Evolutionary conservation across 2,797 vertebrate species (phyloP).

Genomic region (Esox masquinongy): DNA sequence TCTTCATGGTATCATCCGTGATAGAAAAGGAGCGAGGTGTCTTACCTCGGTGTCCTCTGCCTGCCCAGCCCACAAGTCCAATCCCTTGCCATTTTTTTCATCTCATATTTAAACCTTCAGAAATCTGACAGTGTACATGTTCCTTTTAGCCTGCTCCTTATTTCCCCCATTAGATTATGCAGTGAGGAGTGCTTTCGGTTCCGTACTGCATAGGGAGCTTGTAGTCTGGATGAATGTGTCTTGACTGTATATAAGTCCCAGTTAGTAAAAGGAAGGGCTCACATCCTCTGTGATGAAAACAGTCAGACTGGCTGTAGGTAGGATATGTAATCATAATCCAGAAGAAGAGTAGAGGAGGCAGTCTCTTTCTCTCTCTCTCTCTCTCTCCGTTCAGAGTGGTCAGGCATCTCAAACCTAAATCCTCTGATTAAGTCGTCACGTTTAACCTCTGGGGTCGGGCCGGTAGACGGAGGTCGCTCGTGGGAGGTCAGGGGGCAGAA

Average conservation of each 20-base stretch:
- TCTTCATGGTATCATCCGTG: constrained; percentile 61
- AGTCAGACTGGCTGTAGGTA: constrained; percentile 27
- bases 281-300: constrained; percentile 34
- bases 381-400: constrained; percentile 14
- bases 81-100: constrained; percentile 36
- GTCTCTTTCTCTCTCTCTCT: constrained; percentile 33
- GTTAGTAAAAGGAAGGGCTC: constrained; percentile 32
- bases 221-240: constrained; percentile 4
- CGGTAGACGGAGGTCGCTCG: constrained; percentile 41
- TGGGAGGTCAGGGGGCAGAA: constrained; percentile 53
- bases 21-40: constrained; percentile 48
- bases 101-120: constrained; percentile 37
- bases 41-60: constrained; percentile 58
- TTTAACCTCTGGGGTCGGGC: constrained; percentile 48
- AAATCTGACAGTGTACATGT: constrained; percentile 46
- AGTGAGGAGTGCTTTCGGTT: constrained; percentile 14
- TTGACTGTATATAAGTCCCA: constrained; percentile 39
- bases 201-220: constrained; percentile 1
- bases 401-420: constrained; percentile 42
- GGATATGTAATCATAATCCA: constrained; percentile 34
- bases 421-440: constrained; percentile 52
- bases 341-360: constrained; percentile 24
- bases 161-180: constrained; percentile 38
- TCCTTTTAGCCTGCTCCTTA: constrained; percentile 50
- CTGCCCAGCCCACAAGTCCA: constrained; percentile 36